Evolutionary conservation across 2,113 vertebrate genomes (phyloP).

Genomic region (Notechis scutatus): DNA sequence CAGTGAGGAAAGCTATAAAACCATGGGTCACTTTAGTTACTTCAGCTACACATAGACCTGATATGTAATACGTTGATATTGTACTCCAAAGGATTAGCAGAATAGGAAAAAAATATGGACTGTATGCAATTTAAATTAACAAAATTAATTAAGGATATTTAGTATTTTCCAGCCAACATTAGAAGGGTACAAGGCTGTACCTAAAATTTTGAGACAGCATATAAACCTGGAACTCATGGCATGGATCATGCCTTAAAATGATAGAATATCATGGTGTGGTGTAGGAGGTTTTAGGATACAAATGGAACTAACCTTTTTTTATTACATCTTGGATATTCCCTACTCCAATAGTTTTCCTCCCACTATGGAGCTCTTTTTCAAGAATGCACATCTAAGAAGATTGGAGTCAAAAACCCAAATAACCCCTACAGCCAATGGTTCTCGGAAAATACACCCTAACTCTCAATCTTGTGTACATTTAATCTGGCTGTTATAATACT

Average conservation of each 20-base stretch:
- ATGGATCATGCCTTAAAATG: background rate
- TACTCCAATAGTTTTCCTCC: background rate
- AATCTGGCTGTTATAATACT: background rate
- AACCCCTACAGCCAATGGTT: background rate
- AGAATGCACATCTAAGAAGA: background rate
- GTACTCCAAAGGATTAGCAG: background rate
- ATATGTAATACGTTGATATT: background rate
- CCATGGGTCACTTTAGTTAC: background rate
- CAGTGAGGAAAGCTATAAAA: background rate
- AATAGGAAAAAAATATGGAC: background rate
- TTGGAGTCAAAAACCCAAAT: background rate
- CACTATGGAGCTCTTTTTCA: background rate
- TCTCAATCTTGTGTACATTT: background rate
- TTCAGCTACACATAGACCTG: background rate
- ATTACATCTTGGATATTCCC: background rate
- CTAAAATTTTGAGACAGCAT: background rate
- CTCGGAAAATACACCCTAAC: background rate
- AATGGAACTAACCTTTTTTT: background rate
- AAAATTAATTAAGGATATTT: background rate
- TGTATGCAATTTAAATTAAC: background rate
- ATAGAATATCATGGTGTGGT: background rate
- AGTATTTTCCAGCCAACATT: background rate
- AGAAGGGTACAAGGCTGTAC: background rate
- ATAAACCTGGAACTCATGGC: background rate
- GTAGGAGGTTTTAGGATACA: background rate